Conservation (phyloP, 2,888 invertebrate species). For the Morinoia aosen region DNA sequence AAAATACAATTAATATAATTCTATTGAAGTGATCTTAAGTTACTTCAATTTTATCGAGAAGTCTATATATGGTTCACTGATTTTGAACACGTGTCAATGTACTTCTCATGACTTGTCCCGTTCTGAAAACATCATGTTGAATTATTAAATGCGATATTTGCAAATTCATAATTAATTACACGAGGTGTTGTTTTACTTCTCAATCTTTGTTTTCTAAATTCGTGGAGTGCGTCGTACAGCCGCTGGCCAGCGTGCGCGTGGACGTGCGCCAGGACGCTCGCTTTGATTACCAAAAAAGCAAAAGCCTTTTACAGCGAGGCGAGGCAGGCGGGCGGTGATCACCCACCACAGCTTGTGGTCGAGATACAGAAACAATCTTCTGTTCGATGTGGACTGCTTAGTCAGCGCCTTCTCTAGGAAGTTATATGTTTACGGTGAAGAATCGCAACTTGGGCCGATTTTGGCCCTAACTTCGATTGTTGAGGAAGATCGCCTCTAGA, state of each 20-base stretch:
- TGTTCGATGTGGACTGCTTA: neutral
- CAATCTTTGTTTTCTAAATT: neutral
- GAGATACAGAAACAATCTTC: neutral
- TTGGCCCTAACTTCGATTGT: neutral
- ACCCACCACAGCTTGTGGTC: neutral
- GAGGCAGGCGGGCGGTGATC: neutral
- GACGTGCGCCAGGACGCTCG: neutral
- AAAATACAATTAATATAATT: no score
- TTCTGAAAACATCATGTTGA: neutral
- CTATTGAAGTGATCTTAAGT: no score
- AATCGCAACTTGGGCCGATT: neutral
- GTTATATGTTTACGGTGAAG: conserved; percentile 3
- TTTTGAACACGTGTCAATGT: no score
- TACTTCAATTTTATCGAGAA: no score
- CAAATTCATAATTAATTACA: no score
- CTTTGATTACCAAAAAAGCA: neutral
- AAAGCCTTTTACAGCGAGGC: neutral
- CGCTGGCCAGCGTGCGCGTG: neutral
- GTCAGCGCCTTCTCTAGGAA: conserved; percentile 19
- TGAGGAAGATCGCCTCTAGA: neutral
- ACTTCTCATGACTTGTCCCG: neutral
- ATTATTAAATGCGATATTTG: no score
- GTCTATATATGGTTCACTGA: no score
- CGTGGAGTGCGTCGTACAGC: neutral
- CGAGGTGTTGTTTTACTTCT: neutral